Evolutionary conservation across 2,113 vertebrate species (phyloP).

Genomic region (Oryzias celebensis): DNA sequence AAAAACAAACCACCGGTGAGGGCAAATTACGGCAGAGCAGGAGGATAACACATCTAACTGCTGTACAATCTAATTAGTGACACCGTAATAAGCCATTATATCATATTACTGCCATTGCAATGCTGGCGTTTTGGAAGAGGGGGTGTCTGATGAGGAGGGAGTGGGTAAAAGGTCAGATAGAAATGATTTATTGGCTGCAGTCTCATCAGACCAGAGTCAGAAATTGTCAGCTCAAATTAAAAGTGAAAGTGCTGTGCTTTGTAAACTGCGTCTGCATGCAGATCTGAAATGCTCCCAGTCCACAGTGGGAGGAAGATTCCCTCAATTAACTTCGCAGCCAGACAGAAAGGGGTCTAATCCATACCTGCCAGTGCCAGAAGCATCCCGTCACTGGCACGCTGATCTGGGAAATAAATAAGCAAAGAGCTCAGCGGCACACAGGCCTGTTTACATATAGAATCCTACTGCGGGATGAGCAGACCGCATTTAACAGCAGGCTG

Average conservation of each 20-base stretch:
- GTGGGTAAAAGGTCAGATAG: conserved; percentile 56
- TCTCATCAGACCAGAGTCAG: conserved; percentile 36
- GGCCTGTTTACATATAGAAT: conserved; percentile 17
- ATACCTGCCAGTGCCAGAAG: conserved; percentile 61
- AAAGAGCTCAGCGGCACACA: conserved; percentile 27
- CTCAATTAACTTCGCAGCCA: conserved; percentile 70
- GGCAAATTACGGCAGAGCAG: conserved; percentile 42
- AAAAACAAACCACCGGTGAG: conserved; percentile 47
- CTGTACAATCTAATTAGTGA: conserved; percentile 66
- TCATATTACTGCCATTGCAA: conserved; percentile 59
- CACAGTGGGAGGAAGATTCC: conserved; percentile 53
- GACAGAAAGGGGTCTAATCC: conserved; percentile 64
- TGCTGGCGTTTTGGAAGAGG: conserved; percentile 3
- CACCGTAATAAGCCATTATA: conserved; percentile 63
- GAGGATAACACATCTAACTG: conserved; percentile 51
- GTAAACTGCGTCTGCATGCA: conserved; percentile 26
- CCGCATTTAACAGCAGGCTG: conserved; percentile 18
- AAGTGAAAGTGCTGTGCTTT: conserved; percentile 41
- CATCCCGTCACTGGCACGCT: conserved; percentile 32
- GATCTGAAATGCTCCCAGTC: conserved; percentile 45
- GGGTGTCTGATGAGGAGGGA: conserved; percentile 22
- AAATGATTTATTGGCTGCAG: conserved; percentile 48
- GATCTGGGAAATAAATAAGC: conserved; percentile 54
- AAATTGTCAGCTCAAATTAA: conserved; percentile 49
- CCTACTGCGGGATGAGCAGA: conserved; percentile 20